A percentile compares a stretch with the other conserved stretches of the same genome.
phyloP scores from a whole-genome alignment of 2,113 vertebrate genomes.

The Zapornia atra region DNA sequence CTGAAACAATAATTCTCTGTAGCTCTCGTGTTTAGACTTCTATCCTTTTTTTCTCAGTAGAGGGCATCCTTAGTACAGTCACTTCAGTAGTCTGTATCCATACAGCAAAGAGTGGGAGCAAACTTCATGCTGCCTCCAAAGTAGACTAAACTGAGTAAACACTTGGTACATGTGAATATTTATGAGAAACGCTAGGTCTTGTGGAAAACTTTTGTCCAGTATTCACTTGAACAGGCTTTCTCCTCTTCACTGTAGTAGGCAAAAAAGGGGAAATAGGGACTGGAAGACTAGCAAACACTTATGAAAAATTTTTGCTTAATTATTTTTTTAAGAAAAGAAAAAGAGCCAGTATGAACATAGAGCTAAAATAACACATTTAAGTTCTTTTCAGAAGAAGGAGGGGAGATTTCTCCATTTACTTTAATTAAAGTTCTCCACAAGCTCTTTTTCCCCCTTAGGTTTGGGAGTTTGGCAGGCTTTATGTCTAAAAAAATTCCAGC shows the following conservation, averaged over 20 bases:
- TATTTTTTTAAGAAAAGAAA: neutral
- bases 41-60: slow-evolving; percentile 63
- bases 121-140: neutral
- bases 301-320: neutral
- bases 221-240: neutral
- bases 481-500: slow-evolving; percentile 19
- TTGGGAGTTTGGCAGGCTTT: slow-evolving; percentile 46
- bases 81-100: neutral
- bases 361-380: slow-evolving; percentile 4
- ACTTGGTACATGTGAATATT: neutral
- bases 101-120: neutral
- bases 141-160: neutral
- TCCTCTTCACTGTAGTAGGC: neutral
- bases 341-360: neutral
- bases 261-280: neutral
- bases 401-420: slow-evolving; percentile 17
- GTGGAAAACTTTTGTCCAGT: neutral
- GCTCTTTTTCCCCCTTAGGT: slow-evolving; percentile 12
- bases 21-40: neutral
- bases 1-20: neutral
- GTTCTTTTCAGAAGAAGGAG: slow-evolving; percentile 9
- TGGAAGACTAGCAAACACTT: neutral
- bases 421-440: slow-evolving; percentile 38
- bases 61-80: slow-evolving; percentile 70
- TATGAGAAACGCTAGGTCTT: neutral